These are phyloP conservation scores for Leptosomus discolor DNA, from an alignment of 2,113 vertebrate genomes.

Conservation along the genomic window DNA sequence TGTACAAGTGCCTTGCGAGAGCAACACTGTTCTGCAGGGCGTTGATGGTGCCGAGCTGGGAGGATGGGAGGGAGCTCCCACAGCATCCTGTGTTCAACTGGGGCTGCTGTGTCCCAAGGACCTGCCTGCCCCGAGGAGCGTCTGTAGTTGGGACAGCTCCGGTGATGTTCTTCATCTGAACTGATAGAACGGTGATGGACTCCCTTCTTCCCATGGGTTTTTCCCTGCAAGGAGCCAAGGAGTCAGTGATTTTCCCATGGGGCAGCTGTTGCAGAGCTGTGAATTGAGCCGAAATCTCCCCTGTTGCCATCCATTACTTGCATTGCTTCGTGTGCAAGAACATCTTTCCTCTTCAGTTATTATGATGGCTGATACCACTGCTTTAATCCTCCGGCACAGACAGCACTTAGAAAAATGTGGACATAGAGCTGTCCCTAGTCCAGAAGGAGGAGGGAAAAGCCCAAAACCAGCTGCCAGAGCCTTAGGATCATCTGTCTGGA, in stretches of 20 bases:
- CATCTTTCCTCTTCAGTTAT: accelerated
- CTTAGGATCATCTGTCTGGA: neutral
- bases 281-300: neutral
- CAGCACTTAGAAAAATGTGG: neutral
- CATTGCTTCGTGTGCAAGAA: neutral
- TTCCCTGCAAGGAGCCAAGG: neutral
- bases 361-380: neutral
- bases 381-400: neutral
- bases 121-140: neutral
- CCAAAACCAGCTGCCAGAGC: neutral
- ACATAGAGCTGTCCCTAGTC: neutral
- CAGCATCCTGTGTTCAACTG: accelerated
- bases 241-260: neutral
- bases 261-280: neutral
- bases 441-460: neutral
- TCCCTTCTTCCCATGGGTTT: neutral
- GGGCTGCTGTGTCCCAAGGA: neutral
- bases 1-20: neutral
- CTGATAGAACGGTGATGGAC: neutral
- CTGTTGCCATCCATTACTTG: neutral
- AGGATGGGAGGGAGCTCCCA: neutral
- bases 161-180: neutral
- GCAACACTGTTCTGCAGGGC: accelerated
- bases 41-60: accelerated
- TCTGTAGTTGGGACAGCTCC: neutral